These are phyloP conservation scores for Serrognathus titanus DNA, from an alignment of 2,888 invertebrate genomes.

Conservation along the genomic window DNA sequence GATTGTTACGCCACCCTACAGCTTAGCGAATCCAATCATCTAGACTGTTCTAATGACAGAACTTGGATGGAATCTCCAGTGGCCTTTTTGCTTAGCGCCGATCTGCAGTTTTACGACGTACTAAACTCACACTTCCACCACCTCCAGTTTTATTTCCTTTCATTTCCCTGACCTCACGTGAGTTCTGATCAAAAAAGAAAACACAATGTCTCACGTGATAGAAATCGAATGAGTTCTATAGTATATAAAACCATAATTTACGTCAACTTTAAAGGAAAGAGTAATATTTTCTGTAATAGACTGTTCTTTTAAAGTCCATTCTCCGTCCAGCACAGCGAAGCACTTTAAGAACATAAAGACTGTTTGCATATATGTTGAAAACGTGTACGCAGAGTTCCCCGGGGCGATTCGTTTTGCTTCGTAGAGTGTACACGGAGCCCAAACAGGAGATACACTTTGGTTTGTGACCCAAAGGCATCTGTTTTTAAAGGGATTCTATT, in stretches of 20 bases:
- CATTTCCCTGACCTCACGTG: constrained; percentile 39
- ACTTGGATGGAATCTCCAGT: constrained; percentile 40
- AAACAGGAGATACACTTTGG: constrained; percentile 11
- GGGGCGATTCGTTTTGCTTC: neutral
- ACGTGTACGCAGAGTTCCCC: neutral
- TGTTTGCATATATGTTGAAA: neutral
- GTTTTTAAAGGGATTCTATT: constrained; percentile 43
- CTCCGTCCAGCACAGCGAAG: no score
- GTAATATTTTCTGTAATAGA: no score
- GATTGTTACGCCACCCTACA: constrained; percentile 34
- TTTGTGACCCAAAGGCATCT: constrained; percentile 44
- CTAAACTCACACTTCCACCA: constrained; percentile 34
- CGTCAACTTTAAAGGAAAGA: no score
- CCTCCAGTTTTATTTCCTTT: constrained; percentile 36
- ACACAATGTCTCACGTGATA: no score
- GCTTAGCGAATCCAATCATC: constrained; percentile 41
- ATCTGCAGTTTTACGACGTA: constrained; percentile 40
- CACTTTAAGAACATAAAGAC: neutral
- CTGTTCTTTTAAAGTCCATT: no score
- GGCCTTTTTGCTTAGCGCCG: constrained; percentile 33
- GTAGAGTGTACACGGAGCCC: neutral
- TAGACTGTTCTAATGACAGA: constrained; percentile 38
- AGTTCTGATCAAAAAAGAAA: constrained; percentile 19
- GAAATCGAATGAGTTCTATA: no score
- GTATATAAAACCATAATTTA: no score